Conservation (phyloP, 2,113 vertebrate genomes). For the Andinoacara biseriatus region DNA sequence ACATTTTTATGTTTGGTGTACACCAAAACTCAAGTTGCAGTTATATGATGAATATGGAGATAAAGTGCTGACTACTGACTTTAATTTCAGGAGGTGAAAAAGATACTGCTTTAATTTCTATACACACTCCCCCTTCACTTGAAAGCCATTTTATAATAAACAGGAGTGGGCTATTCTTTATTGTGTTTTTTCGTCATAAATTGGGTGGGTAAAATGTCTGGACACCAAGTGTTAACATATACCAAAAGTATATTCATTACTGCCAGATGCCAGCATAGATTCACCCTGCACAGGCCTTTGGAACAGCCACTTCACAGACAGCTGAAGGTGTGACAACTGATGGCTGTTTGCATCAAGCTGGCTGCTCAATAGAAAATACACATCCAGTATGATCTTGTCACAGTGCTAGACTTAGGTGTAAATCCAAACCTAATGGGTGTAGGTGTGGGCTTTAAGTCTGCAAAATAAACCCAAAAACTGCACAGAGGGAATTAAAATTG, state of each 20-base stretch:
- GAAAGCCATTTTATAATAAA: not conserved
- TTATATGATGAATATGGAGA: not conserved
- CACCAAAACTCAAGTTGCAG: not conserved
- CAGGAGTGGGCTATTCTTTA: not conserved
- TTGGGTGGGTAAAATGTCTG: too few species aligned
- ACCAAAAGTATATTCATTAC: not conserved
- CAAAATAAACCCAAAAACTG: not conserved
- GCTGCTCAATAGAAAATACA: slow-evolving; percentile 32
- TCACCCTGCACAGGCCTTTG: slow-evolving; percentile 49
- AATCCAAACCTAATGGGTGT: slow-evolving; percentile 12
- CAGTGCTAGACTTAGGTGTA: not conserved
- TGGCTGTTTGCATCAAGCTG: slow-evolving; percentile 23
- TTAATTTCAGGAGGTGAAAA: not conserved
- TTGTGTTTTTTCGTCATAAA: too few species aligned
- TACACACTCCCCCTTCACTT: not conserved
- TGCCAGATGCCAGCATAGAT: slow-evolving; percentile 38
- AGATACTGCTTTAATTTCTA: not conserved
- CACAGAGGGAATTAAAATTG: not conserved
- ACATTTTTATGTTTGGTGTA: not conserved
- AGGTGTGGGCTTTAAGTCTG: not conserved
- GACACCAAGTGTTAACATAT: slow-evolving; percentile 20
- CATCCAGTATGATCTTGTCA: slow-evolving; percentile 21
- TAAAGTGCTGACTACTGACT: not conserved
- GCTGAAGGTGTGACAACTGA: slow-evolving; percentile 24
- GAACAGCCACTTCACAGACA: slow-evolving; percentile 48